Percentiles rank a stretch among this genome's conserved stretches.
Evolutionary conservation across 2,888 invertebrate genomes (phyloP).

Genomic region (Sialis lutaria): DNA sequence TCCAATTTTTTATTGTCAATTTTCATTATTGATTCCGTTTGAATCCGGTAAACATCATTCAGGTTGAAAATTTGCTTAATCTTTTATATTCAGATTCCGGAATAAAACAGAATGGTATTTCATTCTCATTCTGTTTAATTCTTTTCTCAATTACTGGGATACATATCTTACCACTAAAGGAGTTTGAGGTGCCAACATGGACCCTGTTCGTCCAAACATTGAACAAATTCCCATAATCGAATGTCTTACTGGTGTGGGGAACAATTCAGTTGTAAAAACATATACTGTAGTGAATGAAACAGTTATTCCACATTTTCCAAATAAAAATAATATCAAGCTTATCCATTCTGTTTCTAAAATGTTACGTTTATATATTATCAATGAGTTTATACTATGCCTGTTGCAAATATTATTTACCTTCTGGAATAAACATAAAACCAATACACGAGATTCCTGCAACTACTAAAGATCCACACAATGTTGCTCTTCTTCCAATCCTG

Average conservation of each 20-base stretch:
- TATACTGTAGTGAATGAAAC: slow-evolving; percentile 46
- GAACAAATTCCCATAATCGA: slow-evolving; percentile 44
- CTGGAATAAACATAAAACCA: neutral
- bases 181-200: slow-evolving; percentile 47
- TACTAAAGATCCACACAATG: slow-evolving; percentile 41
- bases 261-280: slow-evolving; percentile 49
- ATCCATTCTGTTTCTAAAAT: slow-evolving; percentile 1
- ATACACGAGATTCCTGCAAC: slow-evolving; percentile 39
- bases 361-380: neutral
- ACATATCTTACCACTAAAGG: slow-evolving; percentile 38
- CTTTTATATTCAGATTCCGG: too few species aligned
- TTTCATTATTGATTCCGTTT: too few species aligned
- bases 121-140: neutral
- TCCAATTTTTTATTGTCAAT: too few species aligned
- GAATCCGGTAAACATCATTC: too few species aligned
- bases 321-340: slow-evolving; percentile 32
- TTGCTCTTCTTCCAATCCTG: slow-evolving; percentile 41
- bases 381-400: too few species aligned
- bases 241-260: slow-evolving; percentile 45
- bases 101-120: too few species aligned
- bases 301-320: slow-evolving; percentile 48
- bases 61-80: too few species aligned
- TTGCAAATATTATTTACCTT: neutral
- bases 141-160: neutral
- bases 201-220: slow-evolving; percentile 45